These are phyloP conservation scores for Bubo scandiacus DNA, from an alignment of 2,113 vertebrate species.

Conservation along the genomic window DNA sequence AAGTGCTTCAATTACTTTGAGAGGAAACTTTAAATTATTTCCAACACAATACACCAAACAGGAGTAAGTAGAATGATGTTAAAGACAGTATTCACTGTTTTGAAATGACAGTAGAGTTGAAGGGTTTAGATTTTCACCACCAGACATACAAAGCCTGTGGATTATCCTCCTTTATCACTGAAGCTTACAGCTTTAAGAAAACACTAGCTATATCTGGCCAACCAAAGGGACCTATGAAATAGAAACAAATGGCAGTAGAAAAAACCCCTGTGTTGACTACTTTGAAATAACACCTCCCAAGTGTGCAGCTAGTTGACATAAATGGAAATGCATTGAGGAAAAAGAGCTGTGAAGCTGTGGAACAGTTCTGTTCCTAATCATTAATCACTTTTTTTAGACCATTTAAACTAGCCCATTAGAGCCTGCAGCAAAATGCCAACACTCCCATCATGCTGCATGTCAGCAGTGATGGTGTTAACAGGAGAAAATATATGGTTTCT, in stretches of 20 bases:
- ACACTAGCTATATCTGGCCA: neutral
- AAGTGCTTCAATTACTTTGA: constrained; percentile 33
- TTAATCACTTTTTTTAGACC: constrained; percentile 63
- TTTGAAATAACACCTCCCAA: constrained; percentile 60
- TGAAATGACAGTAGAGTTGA: neutral
- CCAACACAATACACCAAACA: neutral
- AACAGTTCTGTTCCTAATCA: constrained; percentile 59
- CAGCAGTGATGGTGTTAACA: constrained; percentile 70
- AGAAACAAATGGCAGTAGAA: constrained; percentile 47
- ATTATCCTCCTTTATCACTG: constrained; percentile 19
- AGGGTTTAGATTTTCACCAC: constrained; percentile 4
- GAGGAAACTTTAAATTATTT: constrained; percentile 31
- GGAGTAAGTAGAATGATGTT: neutral
- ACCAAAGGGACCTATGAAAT: constrained; percentile 19
- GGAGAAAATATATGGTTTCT: constrained; percentile 74
- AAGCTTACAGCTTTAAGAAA: constrained; percentile 17
- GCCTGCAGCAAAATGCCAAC: constrained; percentile 67
- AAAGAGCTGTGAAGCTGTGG: constrained; percentile 46
- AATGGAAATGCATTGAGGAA: constrained; percentile 48
- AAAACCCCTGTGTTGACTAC: neutral
- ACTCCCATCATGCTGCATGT: constrained; percentile 43
- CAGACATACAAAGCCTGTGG: neutral
- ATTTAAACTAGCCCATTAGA: constrained; percentile 64
- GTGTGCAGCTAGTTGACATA: constrained; percentile 3
- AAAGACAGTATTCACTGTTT: neutral